These are phyloP conservation scores for Heliconius erato DNA, from an alignment of 2,888 invertebrate species.

Conservation along the genomic window DNA sequence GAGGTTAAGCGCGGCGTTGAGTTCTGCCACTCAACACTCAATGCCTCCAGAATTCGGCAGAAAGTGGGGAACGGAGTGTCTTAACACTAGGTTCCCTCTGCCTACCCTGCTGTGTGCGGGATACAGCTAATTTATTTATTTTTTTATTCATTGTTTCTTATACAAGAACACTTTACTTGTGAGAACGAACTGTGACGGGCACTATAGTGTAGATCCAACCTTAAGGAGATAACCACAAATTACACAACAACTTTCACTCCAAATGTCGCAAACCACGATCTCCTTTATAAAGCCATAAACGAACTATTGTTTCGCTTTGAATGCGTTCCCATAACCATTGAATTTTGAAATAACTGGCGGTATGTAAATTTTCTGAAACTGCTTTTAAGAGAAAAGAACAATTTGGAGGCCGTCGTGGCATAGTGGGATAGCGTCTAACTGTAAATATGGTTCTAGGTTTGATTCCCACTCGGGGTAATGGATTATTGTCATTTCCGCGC, in stretches of 20 bases:
- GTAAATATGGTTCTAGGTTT: neutral
- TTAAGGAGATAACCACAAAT: constrained; percentile 28
- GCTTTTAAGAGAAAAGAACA: neutral
- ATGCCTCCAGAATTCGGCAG: too few species aligned
- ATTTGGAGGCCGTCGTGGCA: neutral
- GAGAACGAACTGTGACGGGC: too few species aligned
- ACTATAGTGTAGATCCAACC: neutral
- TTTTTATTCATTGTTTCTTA: too few species aligned
- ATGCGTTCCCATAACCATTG: neutral
- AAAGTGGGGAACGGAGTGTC: too few species aligned
- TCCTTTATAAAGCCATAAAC: constrained; percentile 37
- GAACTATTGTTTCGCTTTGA: constrained; percentile 23
- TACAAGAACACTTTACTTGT: too few species aligned
- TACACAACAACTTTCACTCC: constrained; percentile 44
- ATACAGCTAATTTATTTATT: too few species aligned
- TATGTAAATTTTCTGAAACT: constrained; percentile 1
- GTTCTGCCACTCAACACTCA: too few species aligned
- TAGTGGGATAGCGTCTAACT: too few species aligned
- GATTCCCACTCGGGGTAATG: too few species aligned
- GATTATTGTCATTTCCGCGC: neutral
- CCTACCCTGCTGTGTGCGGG: too few species aligned
- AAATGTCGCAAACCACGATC: constrained; percentile 30
- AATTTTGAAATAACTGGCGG: neutral
- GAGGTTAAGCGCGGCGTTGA: too few species aligned
- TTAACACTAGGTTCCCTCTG: too few species aligned